These are phyloP conservation scores for Pelochelys cantorii DNA, from an alignment of 2,797 vertebrate species.

Conservation along the genomic window DNA sequence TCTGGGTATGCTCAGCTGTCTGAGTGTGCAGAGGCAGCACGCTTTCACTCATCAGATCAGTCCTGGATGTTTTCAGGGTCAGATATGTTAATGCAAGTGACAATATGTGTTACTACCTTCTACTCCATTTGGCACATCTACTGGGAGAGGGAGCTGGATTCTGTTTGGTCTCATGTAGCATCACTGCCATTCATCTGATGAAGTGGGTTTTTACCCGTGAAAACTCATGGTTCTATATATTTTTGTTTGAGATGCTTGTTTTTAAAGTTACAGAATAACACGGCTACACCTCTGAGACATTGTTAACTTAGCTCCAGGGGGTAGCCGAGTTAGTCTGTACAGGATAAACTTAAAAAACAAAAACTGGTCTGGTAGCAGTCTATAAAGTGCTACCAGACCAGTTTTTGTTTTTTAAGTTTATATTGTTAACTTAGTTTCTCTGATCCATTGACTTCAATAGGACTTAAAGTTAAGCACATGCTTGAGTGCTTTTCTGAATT, in stretches of 20 bases:
- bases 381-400: too few species aligned
- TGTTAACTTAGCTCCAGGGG: too few species aligned
- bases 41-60: conserved; percentile 15
- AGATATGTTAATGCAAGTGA: not conserved
- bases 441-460: not conserved
- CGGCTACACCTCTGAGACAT: too few species aligned
- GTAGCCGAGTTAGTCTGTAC: too few species aligned
- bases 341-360: too few species aligned
- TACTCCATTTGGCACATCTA: not conserved
- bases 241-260: too few species aligned
- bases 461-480: not conserved
- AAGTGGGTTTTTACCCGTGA: too few species aligned
- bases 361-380: too few species aligned
- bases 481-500: conserved; percentile 28
- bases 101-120: not conserved
- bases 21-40: not conserved
- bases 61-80: not conserved
- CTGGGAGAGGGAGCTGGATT: not conserved
- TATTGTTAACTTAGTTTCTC: not conserved
- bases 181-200: not conserved
- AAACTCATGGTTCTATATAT: too few species aligned
- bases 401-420: too few species aligned
- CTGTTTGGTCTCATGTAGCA: not conserved
- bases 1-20: conserved; percentile 19
- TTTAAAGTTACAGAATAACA: too few species aligned